Evolutionary conservation across 2,113 vertebrate species (phyloP), one percentile per base, ranked within the genome.

Genomic region (Hippolais icterina): DNA sequence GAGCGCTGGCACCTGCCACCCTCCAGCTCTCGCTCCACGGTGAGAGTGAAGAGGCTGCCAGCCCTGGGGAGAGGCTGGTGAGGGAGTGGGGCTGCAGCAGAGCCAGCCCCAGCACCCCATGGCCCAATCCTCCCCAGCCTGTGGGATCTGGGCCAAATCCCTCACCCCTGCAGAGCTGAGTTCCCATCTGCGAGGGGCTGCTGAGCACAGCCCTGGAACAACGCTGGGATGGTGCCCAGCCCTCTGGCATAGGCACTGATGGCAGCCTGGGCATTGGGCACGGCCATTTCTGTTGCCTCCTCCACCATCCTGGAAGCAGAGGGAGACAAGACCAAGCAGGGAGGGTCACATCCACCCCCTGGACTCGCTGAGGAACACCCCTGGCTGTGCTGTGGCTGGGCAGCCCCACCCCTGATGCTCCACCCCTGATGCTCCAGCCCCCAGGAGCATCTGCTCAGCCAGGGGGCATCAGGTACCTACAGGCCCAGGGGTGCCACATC

Each of bases 401-500:
- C n/a, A n/a, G n/a, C n/a, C n/a, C 25, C 59, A 21, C 1, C 3
- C 28, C 53, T 11, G 1, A 0, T 35, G 8, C 1, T 60, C 25
- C 59, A 21, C 1, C 3, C 28, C 53, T 11, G 1, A 0, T 35
- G 8, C 1, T 60, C 10, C 50, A 65, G 24, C 28, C 8, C 68
- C 24, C 29, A 15, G 61, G 17, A 22, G 28, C 6, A 56, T n/a
- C 23, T 42, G 42, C 53, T 47, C 6, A 0, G 15, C 57, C 82
- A 2, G 0, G 5, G 54, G 28, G 11, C 47, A 35, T 8, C 14
- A 5, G 81, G 57, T 47, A 96, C 98, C 96, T 85, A 99, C 99
- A 96, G 94, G 93, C 98, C 99, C 71, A 99, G 97, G 37, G 97
- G 97, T 2, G 96, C 79, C 33, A 99, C 96, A 19, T 95, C 96